phyloP scores from a whole-genome alignment of 1,140 invertebrate genomes.

The Aphelenchoides avenae region DNA sequence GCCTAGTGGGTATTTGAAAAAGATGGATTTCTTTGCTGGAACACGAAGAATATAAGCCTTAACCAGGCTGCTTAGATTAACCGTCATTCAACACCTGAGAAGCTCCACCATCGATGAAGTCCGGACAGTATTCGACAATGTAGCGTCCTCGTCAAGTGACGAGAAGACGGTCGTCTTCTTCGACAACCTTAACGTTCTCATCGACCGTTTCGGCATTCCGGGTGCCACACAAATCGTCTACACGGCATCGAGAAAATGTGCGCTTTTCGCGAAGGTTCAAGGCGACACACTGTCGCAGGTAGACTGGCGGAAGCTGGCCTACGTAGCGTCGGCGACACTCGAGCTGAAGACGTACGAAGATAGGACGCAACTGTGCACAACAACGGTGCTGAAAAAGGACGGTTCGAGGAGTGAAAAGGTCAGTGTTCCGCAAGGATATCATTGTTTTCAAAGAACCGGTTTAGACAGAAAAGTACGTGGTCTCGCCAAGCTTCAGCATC shows the following conservation, averaged over 20 bases:
- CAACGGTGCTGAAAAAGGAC: constrained; percentile 34
- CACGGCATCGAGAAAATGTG: constrained; percentile 4
- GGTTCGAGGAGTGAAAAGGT: constrained; percentile 20
- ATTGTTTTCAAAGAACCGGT: not conserved
- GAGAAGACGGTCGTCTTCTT: constrained; percentile 16
- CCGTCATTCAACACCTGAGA: too few species aligned
- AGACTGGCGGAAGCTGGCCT: constrained; percentile 17
- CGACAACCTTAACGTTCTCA: constrained; percentile 11
- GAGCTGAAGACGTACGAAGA: constrained; percentile 4
- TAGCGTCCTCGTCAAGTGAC: too few species aligned
- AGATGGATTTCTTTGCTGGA: too few species aligned
- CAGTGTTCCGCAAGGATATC: not conserved
- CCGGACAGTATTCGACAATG: too few species aligned
- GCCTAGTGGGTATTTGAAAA: too few species aligned
- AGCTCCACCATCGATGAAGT: too few species aligned
- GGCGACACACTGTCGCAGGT: not conserved
- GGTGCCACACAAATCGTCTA: constrained; percentile 11
- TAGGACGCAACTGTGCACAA: constrained; percentile 19
- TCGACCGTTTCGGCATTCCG: constrained; percentile 19
- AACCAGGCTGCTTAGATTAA: too few species aligned
- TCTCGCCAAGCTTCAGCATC: not conserved
- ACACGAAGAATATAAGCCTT: too few species aligned
- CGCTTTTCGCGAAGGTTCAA: constrained; percentile 3
- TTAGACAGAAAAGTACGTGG: not conserved
- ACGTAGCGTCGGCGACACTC: constrained; percentile 19